A percentile compares a stretch with the other conserved stretches of the same genome.
These are phyloP conservation scores for Toxonevra muliebris DNA, from an alignment of 2,888 invertebrate species.

Conservation along the genomic window DNA sequence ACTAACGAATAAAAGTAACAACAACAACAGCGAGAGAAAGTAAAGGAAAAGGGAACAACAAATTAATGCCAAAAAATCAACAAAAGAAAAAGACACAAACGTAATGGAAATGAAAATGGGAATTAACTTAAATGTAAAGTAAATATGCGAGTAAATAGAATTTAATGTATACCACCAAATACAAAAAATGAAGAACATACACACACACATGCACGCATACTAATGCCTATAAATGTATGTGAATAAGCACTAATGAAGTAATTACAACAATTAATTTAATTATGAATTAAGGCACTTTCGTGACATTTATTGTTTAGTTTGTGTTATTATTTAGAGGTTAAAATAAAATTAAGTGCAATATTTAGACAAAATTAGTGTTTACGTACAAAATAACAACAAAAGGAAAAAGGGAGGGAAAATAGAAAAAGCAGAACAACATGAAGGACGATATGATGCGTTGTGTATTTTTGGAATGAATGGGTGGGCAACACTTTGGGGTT, in stretches of 20 bases:
- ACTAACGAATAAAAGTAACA: slow-evolving; percentile 33
- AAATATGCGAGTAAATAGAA: slow-evolving; percentile 20
- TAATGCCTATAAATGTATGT: background rate
- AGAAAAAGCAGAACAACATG: too few relatives aligned
- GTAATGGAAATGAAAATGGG: slow-evolving; percentile 11
- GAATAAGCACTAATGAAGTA: slow-evolving; percentile 56
- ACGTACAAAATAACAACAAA: too few relatives aligned
- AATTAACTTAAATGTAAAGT: slow-evolving; percentile 22
- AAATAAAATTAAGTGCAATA: slow-evolving; percentile 15
- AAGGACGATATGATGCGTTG: too few relatives aligned
- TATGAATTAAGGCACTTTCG: slow-evolving; percentile 54
- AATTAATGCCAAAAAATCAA: background rate
- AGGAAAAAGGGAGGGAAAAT: too few relatives aligned
- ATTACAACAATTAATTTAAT: slow-evolving; percentile 62
- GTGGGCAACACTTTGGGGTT: too few relatives aligned
- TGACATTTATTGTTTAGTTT: slow-evolving; percentile 33
- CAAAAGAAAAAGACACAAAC: background rate
- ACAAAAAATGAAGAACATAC: slow-evolving; percentile 15
- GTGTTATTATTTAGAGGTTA: slow-evolving; percentile 11
- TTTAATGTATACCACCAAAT: slow-evolving; percentile 40
- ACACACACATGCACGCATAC: slow-evolving; percentile 4
- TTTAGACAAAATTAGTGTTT: slow-evolving; percentile 15
- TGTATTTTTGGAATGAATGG: too few relatives aligned
- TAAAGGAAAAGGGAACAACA: background rate
- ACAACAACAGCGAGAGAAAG: too few relatives aligned